Conservation (phyloP, 2,888 invertebrate genomes). For the Anthophora plumipes region DNA sequence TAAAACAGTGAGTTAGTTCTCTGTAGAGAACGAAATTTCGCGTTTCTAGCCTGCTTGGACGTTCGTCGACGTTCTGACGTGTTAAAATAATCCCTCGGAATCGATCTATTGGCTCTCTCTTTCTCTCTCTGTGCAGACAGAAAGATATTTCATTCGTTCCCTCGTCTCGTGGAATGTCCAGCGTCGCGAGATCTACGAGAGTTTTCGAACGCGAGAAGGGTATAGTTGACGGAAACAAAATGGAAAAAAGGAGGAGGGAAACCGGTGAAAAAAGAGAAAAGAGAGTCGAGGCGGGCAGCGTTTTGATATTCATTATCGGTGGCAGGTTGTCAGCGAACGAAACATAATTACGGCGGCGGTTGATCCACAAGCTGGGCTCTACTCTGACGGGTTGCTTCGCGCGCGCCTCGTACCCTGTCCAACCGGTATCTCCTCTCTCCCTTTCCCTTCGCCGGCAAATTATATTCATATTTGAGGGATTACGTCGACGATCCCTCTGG, state of each 20-base stretch:
- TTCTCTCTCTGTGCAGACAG: background rate
- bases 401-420: constrained; percentile 45
- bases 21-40: constrained; percentile 15
- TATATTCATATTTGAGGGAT: constrained; percentile 83
- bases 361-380: constrained; percentile 61
- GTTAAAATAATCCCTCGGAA: constrained; percentile 34
- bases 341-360: constrained; percentile 69
- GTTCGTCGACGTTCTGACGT: constrained; percentile 36
- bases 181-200: constrained; percentile 11
- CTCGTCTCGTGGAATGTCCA: constrained; percentile 4
- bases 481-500: constrained; percentile 79
- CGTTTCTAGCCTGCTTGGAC: constrained; percentile 33
- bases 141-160: constrained; percentile 24
- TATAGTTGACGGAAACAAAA: background rate
- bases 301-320: constrained; percentile 70
- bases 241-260: background rate
- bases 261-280: background rate
- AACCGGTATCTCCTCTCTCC: constrained; percentile 45
- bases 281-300: background rate
- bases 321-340: constrained; percentile 69
- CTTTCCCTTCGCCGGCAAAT: constrained; percentile 78
- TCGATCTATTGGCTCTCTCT: too few relatives aligned
- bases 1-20: too few relatives aligned
- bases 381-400: constrained; percentile 59
- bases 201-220: background rate